Conservation (phyloP, 1,140 invertebrate species). For the Zaprionus africanus region DNA sequence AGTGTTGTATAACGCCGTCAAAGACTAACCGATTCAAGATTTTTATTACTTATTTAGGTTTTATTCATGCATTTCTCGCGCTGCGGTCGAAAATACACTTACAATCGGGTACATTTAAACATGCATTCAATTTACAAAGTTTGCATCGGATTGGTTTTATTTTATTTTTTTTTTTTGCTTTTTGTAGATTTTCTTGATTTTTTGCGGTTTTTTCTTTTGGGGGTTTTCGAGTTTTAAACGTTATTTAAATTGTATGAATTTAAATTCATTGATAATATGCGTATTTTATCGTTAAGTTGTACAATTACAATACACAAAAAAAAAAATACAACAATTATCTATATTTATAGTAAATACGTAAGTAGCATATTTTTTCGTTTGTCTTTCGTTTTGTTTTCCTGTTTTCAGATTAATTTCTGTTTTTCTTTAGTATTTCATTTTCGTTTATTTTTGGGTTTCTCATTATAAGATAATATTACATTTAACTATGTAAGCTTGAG, state of each 20-base stretch:
- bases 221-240: conserved; percentile 36
- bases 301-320: conserved; percentile 59
- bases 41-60: conserved; percentile 61
- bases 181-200: conserved; percentile 17
- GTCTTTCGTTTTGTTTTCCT: neutral
- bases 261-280: conserved; percentile 78
- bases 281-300: conserved; percentile 59
- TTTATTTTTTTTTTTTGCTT: conserved; percentile 2
- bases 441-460: neutral
- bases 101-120: conserved; percentile 73
- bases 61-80: conserved; percentile 64
- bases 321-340: conserved; percentile 72
- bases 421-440: conserved; percentile 10
- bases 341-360: conserved; percentile 45
- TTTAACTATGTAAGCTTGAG: conserved; percentile 71
- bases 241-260: conserved; percentile 76
- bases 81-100: conserved; percentile 68
- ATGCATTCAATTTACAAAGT: conserved; percentile 74
- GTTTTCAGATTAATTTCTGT: neutral
- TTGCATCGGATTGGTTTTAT: conserved; percentile 29
- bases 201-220: conserved; percentile 6
- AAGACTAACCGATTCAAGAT: neutral
- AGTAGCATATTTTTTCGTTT: conserved; percentile 44
- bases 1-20: neutral
- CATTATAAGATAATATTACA: conserved; percentile 48